Evolutionary conservation across 2,113 vertebrate species (phyloP).

Genomic region (Microcebus tavaratra): DNA sequence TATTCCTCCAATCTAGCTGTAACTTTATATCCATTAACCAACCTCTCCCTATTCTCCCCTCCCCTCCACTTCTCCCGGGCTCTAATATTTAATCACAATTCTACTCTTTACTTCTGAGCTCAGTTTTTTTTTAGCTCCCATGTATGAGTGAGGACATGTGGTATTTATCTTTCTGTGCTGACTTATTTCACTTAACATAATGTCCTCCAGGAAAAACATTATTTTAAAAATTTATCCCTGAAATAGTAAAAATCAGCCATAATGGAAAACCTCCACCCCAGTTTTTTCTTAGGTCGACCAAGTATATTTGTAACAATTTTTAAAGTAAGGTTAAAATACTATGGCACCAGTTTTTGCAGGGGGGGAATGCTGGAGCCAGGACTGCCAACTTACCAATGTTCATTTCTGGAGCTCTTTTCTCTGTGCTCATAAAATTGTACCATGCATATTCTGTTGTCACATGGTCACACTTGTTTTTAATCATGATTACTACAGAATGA

Average conservation of each 20-base stretch:
- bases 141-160: not conserved
- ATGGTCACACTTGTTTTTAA: not conserved
- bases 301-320: not conserved
- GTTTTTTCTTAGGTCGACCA: not conserved
- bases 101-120: not conserved
- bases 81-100: not conserved
- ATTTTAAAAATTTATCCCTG: not conserved
- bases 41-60: not conserved
- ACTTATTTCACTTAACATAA: not conserved
- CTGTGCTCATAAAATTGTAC: not conserved
- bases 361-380: not conserved
- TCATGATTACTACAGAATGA: conserved; percentile 16
- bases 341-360: no score
- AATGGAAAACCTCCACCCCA: not conserved
- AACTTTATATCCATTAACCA: not conserved
- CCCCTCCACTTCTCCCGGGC: not conserved
- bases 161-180: not conserved
- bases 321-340: conserved; percentile 45
- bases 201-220: not conserved
- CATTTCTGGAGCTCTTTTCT: conserved; percentile 15
- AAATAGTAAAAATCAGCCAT: conserved; percentile 24
- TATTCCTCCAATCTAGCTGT: not conserved
- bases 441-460: not conserved
- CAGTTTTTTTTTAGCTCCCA: not conserved
- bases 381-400: not conserved